Evolutionary conservation across 2,113 vertebrate species (phyloP).

Genomic region (Grallaria varia): DNA sequence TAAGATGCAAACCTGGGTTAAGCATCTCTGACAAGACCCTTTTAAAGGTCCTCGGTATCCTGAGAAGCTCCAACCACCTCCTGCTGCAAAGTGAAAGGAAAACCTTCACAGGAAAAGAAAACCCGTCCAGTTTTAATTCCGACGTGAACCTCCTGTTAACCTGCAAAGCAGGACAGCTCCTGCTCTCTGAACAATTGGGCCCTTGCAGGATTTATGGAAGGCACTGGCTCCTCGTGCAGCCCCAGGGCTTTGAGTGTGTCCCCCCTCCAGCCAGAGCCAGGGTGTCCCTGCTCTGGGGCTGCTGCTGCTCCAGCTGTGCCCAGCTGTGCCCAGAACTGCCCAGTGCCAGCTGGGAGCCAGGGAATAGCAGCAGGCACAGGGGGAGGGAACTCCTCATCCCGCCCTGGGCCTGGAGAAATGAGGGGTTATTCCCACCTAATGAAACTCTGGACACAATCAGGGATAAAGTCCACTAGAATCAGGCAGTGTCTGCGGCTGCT

Average conservation of each 20-base stretch:
- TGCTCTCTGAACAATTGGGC: background rate
- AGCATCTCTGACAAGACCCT: background rate
- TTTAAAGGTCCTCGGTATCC: background rate
- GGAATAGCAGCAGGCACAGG: slow-evolving; percentile 8
- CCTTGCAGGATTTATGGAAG: background rate
- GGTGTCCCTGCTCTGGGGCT: background rate
- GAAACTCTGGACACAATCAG: background rate
- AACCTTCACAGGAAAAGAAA: background rate
- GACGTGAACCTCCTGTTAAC: background rate
- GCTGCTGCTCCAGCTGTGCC: background rate
- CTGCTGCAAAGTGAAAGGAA: background rate
- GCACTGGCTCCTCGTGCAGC: background rate
- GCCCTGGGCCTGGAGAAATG: slow-evolving; percentile 33
- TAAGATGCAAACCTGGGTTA: background rate
- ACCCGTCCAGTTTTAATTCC: background rate
- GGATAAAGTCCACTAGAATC: background rate
- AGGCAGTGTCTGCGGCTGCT: background rate
- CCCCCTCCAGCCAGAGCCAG: no score
- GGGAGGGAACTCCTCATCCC: slow-evolving; percentile 5
- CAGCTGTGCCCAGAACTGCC: background rate
- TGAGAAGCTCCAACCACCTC: background rate
- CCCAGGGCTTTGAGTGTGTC: no score
- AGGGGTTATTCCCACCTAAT: background rate
- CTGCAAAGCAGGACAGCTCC: background rate
- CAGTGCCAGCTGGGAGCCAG: background rate